These are phyloP conservation scores for Drosophila ezoana DNA, from an alignment of 2,888 invertebrate species.

Conservation along the genomic window DNA sequence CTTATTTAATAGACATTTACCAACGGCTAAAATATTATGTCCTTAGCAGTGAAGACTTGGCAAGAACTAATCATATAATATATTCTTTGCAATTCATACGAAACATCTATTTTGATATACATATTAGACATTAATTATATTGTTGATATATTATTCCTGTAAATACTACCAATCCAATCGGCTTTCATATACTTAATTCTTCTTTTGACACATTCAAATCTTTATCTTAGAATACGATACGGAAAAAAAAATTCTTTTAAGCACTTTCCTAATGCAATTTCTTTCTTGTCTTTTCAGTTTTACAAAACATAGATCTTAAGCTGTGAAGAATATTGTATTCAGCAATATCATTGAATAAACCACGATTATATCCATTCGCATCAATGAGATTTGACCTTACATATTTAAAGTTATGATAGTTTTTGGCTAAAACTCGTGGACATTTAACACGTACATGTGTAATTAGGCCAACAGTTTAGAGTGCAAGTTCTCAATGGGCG, in stretches of 20 bases:
- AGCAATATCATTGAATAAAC: not conserved
- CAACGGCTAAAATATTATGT: constrained; percentile 16
- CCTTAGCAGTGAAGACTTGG: constrained; percentile 14
- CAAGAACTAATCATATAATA: constrained; percentile 29
- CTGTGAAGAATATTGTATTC: no score
- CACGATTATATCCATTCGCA: not conserved
- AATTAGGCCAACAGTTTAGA: not conserved
- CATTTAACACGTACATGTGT: constrained; percentile 24
- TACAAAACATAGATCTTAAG: constrained; percentile 8
- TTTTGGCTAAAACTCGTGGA: constrained; percentile 1
- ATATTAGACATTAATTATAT: constrained; percentile 13
- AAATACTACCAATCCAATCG: constrained; percentile 6
- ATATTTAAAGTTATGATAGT: constrained; percentile 10
- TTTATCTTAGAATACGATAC: constrained; percentile 9
- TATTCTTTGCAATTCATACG: constrained; percentile 12
- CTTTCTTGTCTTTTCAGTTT: constrained; percentile 40
- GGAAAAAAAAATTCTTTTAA: constrained; percentile 3
- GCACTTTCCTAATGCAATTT: constrained; percentile 29
- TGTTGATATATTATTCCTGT: not conserved
- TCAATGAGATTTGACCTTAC: constrained; percentile 9
- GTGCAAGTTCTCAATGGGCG: constrained; percentile 17
- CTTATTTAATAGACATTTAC: constrained; percentile 31
- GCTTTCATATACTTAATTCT: not conserved
- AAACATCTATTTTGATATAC: not conserved
- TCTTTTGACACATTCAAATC: not conserved